Evolutionary conservation across 2,113 vertebrate genomes (phyloP).

Genomic region (Pollachius pollachius): DNA sequence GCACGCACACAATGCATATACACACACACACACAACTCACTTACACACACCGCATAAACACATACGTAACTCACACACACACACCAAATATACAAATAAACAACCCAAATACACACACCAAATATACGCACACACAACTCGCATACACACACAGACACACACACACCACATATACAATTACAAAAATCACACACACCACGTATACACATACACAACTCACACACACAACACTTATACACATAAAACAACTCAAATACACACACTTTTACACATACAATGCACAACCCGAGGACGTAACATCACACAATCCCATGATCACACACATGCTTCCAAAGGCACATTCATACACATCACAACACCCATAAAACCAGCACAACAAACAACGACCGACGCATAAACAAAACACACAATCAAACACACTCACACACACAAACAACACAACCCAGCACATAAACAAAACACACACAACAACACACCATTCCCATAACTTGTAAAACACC

Average conservation of each 20-base stretch:
- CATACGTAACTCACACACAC: too few relatives aligned
- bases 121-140: neutral
- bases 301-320: too few relatives aligned
- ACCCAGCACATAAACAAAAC: too few relatives aligned
- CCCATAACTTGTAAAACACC: too few relatives aligned
- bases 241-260: too few relatives aligned
- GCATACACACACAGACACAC: neutral
- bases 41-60: too few relatives aligned
- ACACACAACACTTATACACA: too few relatives aligned
- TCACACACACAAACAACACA: neutral
- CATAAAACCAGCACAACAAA: neutral
- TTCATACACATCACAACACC: neutral
- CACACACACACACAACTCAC: neutral
- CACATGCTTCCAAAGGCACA: neutral
- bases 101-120: neutral
- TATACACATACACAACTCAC: too few relatives aligned
- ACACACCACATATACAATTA: neutral
- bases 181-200: too few relatives aligned
- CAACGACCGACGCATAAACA: constrained; percentile 1
- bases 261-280: too few relatives aligned
- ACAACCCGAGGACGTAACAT: too few relatives aligned
- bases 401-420: neutral
- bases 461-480: too few relatives aligned
- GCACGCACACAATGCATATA: neutral
- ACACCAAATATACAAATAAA: neutral